These are phyloP conservation scores for Mamestra brassicae DNA, from an alignment of 2,888 invertebrate species.

Conservation along the genomic window DNA sequence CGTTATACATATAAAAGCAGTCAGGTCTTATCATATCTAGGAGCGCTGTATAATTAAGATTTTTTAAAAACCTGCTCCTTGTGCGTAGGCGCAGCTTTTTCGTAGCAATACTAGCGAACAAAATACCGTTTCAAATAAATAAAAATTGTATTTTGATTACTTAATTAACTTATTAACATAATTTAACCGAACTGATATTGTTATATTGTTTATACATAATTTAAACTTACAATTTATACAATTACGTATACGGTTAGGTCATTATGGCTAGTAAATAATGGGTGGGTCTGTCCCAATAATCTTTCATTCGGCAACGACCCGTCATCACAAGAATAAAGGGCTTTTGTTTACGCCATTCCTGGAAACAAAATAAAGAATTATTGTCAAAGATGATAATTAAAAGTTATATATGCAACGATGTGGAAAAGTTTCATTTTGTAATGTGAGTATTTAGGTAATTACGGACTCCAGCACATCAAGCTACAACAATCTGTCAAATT, in stretches of 20 bases:
- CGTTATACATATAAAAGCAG: no score
- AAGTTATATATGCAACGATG: neutral
- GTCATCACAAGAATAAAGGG: neutral
- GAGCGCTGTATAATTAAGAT: neutral
- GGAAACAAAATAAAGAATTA: constrained; percentile 28
- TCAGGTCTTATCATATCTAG: neutral
- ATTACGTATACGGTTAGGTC: neutral
- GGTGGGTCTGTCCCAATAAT: neutral
- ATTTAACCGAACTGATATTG: neutral
- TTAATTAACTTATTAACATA: constrained; percentile 7
- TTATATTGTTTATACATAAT: neutral
- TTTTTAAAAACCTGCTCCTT: neutral
- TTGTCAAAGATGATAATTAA: neutral
- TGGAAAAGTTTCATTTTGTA: neutral
- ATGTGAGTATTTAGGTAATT: neutral
- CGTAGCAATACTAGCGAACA: neutral
- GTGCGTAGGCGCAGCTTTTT: neutral
- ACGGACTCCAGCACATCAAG: no score
- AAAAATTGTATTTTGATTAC: neutral
- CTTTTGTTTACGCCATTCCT: constrained; percentile 23
- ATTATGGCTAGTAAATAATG: neutral
- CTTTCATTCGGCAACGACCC: neutral
- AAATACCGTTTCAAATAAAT: constrained; percentile 1
- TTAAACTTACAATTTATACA: constrained; percentile 5
- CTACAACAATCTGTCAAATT: no score